These are phyloP conservation scores for Dolichotis patagonum DNA, from an alignment of 2,113 vertebrate species.

Conservation along the genomic window DNA sequence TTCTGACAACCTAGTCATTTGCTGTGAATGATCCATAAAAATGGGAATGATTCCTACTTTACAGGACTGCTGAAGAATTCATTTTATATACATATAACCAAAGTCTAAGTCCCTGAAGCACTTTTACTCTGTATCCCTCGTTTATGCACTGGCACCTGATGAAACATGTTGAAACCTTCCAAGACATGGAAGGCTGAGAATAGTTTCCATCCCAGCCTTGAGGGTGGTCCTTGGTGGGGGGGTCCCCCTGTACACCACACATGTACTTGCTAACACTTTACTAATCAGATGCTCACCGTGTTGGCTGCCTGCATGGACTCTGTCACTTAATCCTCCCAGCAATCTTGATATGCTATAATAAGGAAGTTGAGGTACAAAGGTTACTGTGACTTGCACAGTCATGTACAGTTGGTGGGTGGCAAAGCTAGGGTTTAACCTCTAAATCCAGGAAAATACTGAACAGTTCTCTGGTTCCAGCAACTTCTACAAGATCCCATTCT, in stretches of 20 bases:
- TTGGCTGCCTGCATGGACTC: neutral
- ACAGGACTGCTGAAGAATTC: neutral
- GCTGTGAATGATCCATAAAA: neutral
- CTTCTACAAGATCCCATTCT: neutral
- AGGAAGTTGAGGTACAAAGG: neutral
- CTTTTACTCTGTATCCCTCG: neutral
- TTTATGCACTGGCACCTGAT: neutral
- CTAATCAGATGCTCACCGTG: neutral
- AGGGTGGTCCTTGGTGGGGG: neutral
- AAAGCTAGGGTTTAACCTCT: neutral
- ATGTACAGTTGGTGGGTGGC: neutral
- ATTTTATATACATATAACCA: neutral
- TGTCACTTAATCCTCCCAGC: conserved; percentile 18
- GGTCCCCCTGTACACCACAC: neutral
- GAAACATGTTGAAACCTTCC: neutral
- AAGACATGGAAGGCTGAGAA: neutral
- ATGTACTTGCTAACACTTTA: neutral
- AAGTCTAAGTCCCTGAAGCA: neutral
- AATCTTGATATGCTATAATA: conserved; percentile 18
- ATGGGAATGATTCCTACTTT: neutral
- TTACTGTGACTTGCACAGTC: neutral
- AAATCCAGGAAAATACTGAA: neutral
- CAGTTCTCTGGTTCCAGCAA: neutral
- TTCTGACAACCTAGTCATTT: neutral
- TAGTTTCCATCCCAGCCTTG: neutral